Percentiles rank a stretch among this genome's conserved stretches.
phyloP scores from a whole-genome alignment of 2,888 invertebrate species.

The Clunio marinus region DNA sequence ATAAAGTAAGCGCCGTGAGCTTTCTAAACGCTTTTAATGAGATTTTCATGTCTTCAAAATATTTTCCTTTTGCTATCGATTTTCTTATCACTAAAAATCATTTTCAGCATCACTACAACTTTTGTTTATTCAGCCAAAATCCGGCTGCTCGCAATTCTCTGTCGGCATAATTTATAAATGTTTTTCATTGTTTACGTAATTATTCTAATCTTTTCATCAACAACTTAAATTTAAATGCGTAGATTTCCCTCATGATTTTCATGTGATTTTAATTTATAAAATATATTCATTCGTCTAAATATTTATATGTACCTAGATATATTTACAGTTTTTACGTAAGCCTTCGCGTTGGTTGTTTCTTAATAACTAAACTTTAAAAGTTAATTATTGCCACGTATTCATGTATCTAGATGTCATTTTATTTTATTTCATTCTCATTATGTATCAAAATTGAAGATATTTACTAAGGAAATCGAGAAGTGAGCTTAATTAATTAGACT shows the following conservation, averaged over 20 bases:
- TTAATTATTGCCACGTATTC: slow-evolving; percentile 35
- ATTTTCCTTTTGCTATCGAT: too few species aligned
- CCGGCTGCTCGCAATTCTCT: not conserved
- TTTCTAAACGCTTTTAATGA: too few species aligned
- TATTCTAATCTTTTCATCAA: not conserved
- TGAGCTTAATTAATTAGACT: too few species aligned
- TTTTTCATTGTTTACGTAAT: not conserved
- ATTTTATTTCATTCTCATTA: too few species aligned
- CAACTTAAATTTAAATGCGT: slow-evolving; percentile 22
- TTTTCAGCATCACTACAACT: not conserved
- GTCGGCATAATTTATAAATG: slow-evolving; percentile 9
- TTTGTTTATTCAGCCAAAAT: not conserved
- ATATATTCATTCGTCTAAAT: slow-evolving; percentile 17
- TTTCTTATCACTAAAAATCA: not conserved
- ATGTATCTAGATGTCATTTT: not conserved
- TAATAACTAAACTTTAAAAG: slow-evolving; percentile 29
- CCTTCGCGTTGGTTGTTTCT: not conserved
- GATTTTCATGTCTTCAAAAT: too few species aligned
- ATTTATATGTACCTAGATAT: slow-evolving; percentile 8
- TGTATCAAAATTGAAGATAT: too few species aligned
- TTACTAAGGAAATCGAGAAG: too few species aligned
- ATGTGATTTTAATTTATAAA: slow-evolving; percentile 9
- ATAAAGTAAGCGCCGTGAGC: too few species aligned
- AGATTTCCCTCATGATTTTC: slow-evolving; percentile 26
- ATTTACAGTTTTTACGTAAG: not conserved